These are phyloP conservation scores for Coracopsis vasa DNA, from an alignment of 2,113 vertebrate species.

Conservation along the genomic window DNA sequence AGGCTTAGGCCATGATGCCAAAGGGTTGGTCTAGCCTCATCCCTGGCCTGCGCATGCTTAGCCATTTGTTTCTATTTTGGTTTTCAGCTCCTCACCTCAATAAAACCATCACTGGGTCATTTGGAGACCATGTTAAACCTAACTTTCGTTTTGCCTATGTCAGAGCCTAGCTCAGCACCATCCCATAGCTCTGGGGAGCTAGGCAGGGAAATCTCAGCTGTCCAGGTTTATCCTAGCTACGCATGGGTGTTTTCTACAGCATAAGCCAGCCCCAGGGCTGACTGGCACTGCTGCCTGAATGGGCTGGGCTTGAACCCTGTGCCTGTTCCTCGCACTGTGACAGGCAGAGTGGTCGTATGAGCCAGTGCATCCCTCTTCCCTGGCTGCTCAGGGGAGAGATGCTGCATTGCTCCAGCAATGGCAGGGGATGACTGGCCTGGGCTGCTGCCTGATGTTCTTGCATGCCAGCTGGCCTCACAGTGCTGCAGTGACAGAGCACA, in stretches of 20 bases:
- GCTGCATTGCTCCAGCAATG: neutral
- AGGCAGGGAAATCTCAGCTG: neutral
- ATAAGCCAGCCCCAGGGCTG: neutral
- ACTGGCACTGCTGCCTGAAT: neutral
- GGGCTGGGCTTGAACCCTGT: neutral
- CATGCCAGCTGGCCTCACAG: neutral
- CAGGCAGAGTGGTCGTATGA: neutral
- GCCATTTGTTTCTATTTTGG: neutral
- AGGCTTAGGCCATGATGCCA: neutral
- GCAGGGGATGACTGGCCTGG: neutral
- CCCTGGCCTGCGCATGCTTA: neutral
- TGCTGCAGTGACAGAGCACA: neutral
- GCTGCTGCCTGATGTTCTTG: neutral
- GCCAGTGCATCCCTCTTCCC: neutral
- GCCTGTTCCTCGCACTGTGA: neutral
- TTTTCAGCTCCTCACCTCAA: neutral
- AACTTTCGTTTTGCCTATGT: neutral
- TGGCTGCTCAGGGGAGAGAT: rapidly evolving
- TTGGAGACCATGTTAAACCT: neutral
- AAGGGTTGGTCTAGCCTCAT: neutral
- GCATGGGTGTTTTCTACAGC: neutral
- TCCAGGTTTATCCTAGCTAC: neutral
- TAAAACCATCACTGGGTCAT: neutral
- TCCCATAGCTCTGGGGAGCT: neutral
- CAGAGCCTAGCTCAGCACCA: neutral